Base-by-base conservation (phyloP, 2,113 vertebrate genomes). In the Catagonus wagneri region DNA sequence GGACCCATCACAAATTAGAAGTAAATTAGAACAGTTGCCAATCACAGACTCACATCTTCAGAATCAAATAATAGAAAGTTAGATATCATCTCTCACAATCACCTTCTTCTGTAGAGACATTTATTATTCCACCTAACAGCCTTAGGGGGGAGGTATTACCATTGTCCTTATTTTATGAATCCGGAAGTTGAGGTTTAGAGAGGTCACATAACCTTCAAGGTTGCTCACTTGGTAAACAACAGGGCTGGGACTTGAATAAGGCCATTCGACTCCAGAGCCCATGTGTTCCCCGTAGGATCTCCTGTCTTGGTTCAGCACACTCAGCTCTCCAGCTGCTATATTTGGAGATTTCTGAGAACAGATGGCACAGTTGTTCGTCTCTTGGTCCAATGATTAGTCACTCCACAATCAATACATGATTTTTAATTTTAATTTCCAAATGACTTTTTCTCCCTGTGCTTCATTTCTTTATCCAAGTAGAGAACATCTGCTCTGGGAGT, bases 361-460 rank as follows among this genome's bases (percentile, higher is more conserved):
- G 86, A 36, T 69, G 63, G 69, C 25, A n/a, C 25, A 22, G 56
- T 54, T 80, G 16, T 93, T 0, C 3, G 68, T 17, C 56, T n/a
- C 23, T 36, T 36, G 54, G 61, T 78, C 34, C 50, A 54, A 54
- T 29, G 44, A 78, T 94, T 88, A 79, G 76, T 91, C 69, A 91
- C 36, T 91, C 69, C 11, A 65, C 68, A 66, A 79, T 95, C 87
- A 91, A 92, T 85, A 79, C 11, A 14, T 61, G 58, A 61, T 89
- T 93, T 90, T 81, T 69, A 88, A 65, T 89, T 94, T 96, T 85
- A 94, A 91, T 95, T 89, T 93, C 83, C 32, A 63, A 52, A 50
- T 52, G 87, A 69, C 44, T 87, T 58, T 56, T 76, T n/a, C 61
- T 83, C 56, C 83, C 44, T 27, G 13, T 78, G 69, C 14, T 81